Evolutionary conservation across 2,113 vertebrate genomes (phyloP), one percentile per base, ranked within the genome.

Genomic region (Gadus macrocephalus): DNA sequence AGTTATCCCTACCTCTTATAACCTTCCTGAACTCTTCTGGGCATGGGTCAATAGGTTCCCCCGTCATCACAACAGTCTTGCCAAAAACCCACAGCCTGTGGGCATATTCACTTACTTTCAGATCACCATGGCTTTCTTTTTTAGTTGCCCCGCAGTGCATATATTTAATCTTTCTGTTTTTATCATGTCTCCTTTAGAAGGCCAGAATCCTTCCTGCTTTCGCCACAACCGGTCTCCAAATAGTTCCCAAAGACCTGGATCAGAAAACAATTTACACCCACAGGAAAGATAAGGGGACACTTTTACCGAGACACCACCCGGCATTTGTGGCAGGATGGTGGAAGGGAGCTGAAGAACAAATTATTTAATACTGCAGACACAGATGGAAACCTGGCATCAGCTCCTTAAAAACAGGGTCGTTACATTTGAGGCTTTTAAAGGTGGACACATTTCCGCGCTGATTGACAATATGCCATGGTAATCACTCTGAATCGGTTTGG

Each of bases 281-380:
- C 76, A 80, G 85, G 85, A 89, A 90, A 90, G 88, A 88, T 90
- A 91, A 89, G 75, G 73, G 83, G 87, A 89, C 89, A 64, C 81
- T 89, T 91, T 91, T 89, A 89, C 25, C 28, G 75, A 71, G 1
- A 61, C 5, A 15, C 65, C 75, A 73, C 79, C 8, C 42, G 12
- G 42, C 42, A 14, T 49, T 49, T 75, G 73, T 89, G 87, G 79
- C 60, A 67, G 66, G 81, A 69, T 80, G 68, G 75, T 31, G 69
- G 17, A 68, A 20, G 65, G 66, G 74, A 82, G 81, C 65, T 14
- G 27, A 14, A 65, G 69, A 62, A 71, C 75, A 67, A 27, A 72
- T 49, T 49, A 14, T 85, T 89, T 83, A 82, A 86, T 78, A 77
- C 80, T 67, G 74, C 78, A 83, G 78, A 86, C 84, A 72, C n/a